These are phyloP conservation scores for Orthonyx spaldingii DNA, from an alignment of 2,113 vertebrate genomes.

Conservation along the genomic window DNA sequence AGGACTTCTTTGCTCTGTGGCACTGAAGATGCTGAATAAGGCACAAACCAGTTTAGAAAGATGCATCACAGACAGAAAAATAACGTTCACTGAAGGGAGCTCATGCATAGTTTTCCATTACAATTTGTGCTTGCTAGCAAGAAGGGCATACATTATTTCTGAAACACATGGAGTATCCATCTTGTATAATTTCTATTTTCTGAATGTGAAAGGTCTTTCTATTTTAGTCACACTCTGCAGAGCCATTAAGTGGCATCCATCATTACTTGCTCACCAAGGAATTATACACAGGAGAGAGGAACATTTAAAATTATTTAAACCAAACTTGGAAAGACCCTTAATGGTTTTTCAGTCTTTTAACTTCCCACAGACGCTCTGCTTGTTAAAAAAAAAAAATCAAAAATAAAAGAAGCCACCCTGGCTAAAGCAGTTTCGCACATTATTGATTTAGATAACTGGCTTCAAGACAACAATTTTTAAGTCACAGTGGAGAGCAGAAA, in stretches of 20 bases:
- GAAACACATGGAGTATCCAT: neutral
- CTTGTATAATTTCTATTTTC: neutral
- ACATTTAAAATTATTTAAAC: neutral
- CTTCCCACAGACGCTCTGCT: neutral
- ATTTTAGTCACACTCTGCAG: neutral
- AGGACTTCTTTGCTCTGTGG: neutral
- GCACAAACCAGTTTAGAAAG: neutral
- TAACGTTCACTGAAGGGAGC: neutral
- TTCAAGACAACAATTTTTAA: neutral
- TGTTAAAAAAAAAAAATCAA: neutral
- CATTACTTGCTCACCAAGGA: neutral
- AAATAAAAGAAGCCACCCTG: neutral
- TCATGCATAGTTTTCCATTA: neutral
- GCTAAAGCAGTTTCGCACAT: neutral
- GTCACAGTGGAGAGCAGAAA: neutral
- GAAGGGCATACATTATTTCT: neutral
- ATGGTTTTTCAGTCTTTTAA: neutral
- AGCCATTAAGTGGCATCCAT: neutral
- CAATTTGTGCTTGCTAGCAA: neutral
- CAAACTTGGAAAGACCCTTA: neutral
- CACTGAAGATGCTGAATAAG: neutral
- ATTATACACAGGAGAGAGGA: neutral
- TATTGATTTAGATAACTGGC: neutral
- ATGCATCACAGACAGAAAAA: neutral
- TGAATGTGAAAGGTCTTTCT: neutral